Percentiles rank a stretch among this genome's conserved stretches.
These are phyloP conservation scores for Lethenteron reissneri DNA, from an alignment of 2,113 vertebrate species.

Conservation along the genomic window DNA sequence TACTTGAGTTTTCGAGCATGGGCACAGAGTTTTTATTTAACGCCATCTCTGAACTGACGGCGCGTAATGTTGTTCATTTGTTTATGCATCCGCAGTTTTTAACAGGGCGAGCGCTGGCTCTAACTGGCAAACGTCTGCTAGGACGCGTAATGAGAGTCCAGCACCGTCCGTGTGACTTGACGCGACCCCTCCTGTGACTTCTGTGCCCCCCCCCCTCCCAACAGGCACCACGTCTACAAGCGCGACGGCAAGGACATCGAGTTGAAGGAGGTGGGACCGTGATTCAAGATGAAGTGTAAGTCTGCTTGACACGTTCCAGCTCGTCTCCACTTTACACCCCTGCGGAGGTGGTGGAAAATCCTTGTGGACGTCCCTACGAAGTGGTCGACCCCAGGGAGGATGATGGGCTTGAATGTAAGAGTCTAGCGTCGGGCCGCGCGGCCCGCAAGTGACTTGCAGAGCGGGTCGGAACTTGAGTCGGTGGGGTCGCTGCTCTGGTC, in stretches of 20 bases:
- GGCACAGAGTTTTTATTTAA: slow-evolving; percentile 45
- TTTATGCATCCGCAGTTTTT: slow-evolving; percentile 18
- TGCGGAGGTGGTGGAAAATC: neutral
- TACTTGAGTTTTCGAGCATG: no score
- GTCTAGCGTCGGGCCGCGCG: no score
- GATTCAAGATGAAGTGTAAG: neutral
- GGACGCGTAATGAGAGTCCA: no score
- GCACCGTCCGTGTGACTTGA: no score
- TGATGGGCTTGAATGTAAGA: no score
- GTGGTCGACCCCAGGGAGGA: no score
- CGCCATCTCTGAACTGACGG: slow-evolving; percentile 62
- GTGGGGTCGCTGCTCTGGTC: neutral
- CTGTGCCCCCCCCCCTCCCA: neutral
- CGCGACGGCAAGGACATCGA: neutral
- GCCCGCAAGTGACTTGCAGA: no score
- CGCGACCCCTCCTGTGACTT: no score
- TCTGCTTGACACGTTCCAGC: neutral
- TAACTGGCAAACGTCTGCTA: no score
- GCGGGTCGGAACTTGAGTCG: neutral
- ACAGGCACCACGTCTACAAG: slow-evolving; percentile 1
- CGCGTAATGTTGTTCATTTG: slow-evolving; percentile 58
- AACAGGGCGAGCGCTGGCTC: no score
- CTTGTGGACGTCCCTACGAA: no score
- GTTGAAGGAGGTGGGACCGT: neutral
- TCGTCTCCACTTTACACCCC: neutral